phyloP scores from a whole-genome alignment of 2,888 invertebrate species.

The Dynastes tityus region DNA sequence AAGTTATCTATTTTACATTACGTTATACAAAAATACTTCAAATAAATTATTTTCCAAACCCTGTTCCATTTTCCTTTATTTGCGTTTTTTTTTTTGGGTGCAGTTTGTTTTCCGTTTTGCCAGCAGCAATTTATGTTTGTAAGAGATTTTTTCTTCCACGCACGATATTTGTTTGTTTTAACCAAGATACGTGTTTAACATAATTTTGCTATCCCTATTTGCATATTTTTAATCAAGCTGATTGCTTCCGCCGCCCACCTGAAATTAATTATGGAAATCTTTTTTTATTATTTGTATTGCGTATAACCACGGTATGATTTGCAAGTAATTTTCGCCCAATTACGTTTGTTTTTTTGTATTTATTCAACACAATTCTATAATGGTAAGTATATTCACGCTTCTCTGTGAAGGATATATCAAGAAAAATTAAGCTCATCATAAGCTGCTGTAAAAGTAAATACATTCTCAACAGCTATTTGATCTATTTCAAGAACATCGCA shows the following conservation, averaged over 20 bases:
- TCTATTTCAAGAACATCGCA: too few relatives aligned
- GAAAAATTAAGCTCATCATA: neutral
- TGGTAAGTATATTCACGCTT: conserved; percentile 33
- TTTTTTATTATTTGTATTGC: neutral
- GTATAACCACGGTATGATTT: neutral
- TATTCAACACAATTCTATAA: neutral
- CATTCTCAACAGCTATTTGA: too few relatives aligned
- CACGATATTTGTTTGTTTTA: conserved; percentile 15
- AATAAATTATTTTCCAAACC: conserved; percentile 27
- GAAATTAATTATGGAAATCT: neutral
- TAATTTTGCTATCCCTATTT: conserved; percentile 18
- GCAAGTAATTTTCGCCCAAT: conserved; percentile 22
- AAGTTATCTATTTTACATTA: too few relatives aligned
- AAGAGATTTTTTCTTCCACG: neutral
- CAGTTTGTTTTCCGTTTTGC: conserved; percentile 1
- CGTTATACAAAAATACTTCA: neutral
- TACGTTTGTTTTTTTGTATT: conserved; percentile 21
- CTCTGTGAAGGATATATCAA: neutral
- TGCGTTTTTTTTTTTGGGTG: neutral
- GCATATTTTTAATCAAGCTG: conserved; percentile 33
- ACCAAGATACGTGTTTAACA: conserved; percentile 24
- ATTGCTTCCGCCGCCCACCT: conserved; percentile 9
- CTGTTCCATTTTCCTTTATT: neutral
- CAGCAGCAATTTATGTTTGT: neutral
- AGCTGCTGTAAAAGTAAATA: too few relatives aligned